Evolutionary conservation across 1,140 invertebrate genomes (phyloP).

Genomic region (Sweltsa coloradensis): DNA sequence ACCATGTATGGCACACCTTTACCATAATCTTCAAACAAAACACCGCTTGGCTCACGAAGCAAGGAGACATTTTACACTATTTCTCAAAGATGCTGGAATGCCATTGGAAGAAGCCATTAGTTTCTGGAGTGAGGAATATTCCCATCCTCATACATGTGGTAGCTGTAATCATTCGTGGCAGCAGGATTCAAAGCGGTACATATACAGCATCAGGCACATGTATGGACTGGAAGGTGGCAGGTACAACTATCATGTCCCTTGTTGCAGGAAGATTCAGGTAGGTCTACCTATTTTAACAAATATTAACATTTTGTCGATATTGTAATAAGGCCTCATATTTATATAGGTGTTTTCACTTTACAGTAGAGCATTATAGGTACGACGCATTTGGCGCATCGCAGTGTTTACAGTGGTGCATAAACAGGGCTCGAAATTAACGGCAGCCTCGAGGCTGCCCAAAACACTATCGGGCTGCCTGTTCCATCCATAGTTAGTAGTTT

Average conservation of each 20-base stretch:
- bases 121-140: slow-evolving; percentile 56
- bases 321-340: too few relatives aligned
- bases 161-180: slow-evolving; percentile 49
- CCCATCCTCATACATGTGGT: slow-evolving; percentile 33
- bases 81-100: slow-evolving; percentile 57
- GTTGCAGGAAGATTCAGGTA: slow-evolving; percentile 40
- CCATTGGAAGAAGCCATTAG: slow-evolving; percentile 44
- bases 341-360: too few relatives aligned
- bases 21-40: slow-evolving; percentile 40
- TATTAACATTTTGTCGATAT: too few relatives aligned
- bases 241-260: slow-evolving; percentile 42
- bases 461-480: too few relatives aligned
- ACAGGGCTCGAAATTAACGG: too few relatives aligned
- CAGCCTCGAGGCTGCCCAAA: too few relatives aligned
- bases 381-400: too few relatives aligned
- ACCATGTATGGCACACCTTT: slow-evolving; percentile 61
- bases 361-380: too few relatives aligned
- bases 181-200: slow-evolving; percentile 44
- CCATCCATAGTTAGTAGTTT: too few relatives aligned
- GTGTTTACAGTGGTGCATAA: too few relatives aligned
- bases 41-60: slow-evolving; percentile 64
- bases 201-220: slow-evolving; percentile 57
- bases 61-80: slow-evolving; percentile 53
- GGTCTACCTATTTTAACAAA: too few relatives aligned
- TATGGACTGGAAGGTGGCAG: slow-evolving; percentile 56